Conservation (phyloP, 2,888 invertebrate species). For the Chymomyza procnemis region DNA sequence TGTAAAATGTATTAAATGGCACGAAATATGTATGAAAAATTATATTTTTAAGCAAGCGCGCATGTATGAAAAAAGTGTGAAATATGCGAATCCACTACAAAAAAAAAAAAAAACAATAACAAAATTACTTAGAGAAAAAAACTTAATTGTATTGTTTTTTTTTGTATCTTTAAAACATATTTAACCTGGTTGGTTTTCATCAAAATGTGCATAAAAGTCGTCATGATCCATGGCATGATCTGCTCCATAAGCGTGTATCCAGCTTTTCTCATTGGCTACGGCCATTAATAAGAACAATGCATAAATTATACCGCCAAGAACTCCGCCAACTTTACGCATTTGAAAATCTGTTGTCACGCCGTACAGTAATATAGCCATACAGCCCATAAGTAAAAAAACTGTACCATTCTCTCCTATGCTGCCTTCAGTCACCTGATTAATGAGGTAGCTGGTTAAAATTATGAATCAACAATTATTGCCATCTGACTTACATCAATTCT, state of each 20-base stretch:
- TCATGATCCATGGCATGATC: conserved; percentile 37
- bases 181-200: neutral
- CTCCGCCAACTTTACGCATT: conserved; percentile 31
- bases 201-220: neutral
- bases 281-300: conserved; percentile 17
- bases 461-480: neutral
- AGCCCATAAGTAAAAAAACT: conserved; percentile 48
- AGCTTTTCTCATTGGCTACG: conserved; percentile 26
- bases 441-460: neutral
- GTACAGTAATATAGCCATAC: conserved; percentile 42
- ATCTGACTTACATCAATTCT: neutral
- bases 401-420: conserved; percentile 57
- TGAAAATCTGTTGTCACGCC: conserved; percentile 53
- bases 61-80: neutral
- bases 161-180: neutral
- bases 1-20: conserved; percentile 56
- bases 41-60: neutral
- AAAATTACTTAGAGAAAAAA: neutral
- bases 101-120: neutral
- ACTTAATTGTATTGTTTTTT: neutral
- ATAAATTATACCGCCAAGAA: conserved; percentile 29
- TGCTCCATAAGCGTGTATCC: conserved; percentile 34
- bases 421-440: conserved; percentile 44
- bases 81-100: neutral
- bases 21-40: conserved; percentile 33